Conservation (phyloP, 2,797 vertebrate genomes). For the Picus viridis region DNA sequence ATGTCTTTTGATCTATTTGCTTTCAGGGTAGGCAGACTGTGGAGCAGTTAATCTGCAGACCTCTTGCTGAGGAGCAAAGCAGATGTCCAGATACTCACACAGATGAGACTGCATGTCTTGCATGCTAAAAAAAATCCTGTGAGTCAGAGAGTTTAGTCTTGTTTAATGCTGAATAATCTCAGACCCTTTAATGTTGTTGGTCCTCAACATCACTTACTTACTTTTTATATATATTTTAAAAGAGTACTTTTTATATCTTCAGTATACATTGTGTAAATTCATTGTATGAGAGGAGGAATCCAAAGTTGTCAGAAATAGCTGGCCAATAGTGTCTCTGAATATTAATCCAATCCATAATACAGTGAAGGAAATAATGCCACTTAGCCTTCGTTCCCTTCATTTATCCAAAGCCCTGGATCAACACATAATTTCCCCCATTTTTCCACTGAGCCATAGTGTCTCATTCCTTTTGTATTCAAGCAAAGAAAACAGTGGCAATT, state of each 20-base stretch:
- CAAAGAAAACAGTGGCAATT: background rate
- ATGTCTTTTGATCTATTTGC: background rate
- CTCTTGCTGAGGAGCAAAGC: background rate
- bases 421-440: background rate
- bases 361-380: background rate
- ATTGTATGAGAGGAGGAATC: background rate
- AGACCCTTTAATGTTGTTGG: background rate
- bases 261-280: background rate
- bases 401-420: background rate
- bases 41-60: background rate
- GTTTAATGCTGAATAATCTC: background rate
- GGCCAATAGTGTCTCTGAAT: background rate
- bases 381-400: background rate
- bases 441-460: background rate
- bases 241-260: background rate
- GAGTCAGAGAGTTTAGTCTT: background rate
- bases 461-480: background rate
- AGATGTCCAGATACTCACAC: conserved; percentile 11
- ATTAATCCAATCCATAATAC: background rate
- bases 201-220: background rate
- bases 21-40: background rate
- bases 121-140: background rate
- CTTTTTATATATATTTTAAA: background rate
- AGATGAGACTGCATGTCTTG: conserved; percentile 1
- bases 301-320: background rate